Conservation (phyloP, 2,888 invertebrate genomes). For the Trichogramma evanescens region DNA sequence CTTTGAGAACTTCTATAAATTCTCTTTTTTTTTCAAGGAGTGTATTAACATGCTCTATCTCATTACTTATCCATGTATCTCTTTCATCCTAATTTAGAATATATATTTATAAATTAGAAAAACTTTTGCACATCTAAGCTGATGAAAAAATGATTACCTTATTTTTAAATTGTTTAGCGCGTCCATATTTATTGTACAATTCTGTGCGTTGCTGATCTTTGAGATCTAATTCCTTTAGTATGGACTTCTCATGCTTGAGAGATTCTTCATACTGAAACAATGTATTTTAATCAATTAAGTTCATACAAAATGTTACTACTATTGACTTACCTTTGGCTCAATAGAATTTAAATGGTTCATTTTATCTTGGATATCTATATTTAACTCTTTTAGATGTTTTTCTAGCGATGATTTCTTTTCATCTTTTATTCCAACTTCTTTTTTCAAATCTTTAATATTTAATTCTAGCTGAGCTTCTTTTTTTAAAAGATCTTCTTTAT, state of each 20-base stretch:
- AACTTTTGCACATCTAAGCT: background rate
- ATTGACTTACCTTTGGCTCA: conserved; percentile 56
- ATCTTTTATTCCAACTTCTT: conserved; percentile 92
- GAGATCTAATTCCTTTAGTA: conserved; percentile 74
- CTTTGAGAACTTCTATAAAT: conserved; percentile 76
- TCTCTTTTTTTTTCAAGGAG: conserved; percentile 93
- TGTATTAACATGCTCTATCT: conserved; percentile 81
- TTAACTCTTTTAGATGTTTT: conserved; percentile 76
- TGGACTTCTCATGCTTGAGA: conserved; percentile 86
- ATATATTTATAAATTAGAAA: background rate
- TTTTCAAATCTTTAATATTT: conserved; percentile 86
- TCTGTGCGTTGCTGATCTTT: conserved; percentile 95
- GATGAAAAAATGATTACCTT: conserved; percentile 28
- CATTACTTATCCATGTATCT: conserved; percentile 93
- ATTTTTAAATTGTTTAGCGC: conserved; percentile 91
- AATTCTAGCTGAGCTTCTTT: conserved; percentile 93
- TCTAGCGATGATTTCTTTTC: conserved; percentile 76
- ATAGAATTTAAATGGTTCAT: conserved; percentile 83
- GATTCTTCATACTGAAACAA: conserved; percentile 74
- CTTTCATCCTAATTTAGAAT: conserved; percentile 66
- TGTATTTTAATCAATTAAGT: conserved; percentile 1
- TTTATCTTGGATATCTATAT: conserved; percentile 80
- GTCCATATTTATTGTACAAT: conserved; percentile 93
- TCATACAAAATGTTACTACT: background rate
- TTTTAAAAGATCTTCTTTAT: conserved; percentile 83